phyloP scores from a whole-genome alignment of 2,113 vertebrate genomes.

The Apodemus sylvaticus region DNA sequence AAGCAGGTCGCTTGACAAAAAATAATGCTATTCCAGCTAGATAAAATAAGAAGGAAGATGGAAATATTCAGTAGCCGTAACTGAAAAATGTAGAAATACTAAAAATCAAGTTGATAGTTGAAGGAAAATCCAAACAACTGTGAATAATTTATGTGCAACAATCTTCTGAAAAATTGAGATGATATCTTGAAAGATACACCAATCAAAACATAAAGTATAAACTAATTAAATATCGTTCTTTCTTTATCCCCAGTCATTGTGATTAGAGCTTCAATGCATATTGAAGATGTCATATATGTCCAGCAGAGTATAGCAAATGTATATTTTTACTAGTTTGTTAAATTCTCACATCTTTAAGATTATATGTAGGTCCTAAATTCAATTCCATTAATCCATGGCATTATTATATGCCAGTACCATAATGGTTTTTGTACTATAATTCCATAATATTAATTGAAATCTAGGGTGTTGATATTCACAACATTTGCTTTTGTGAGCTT shows the following conservation, averaged over 20 bases:
- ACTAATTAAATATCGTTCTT: neutral
- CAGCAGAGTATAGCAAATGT: neutral
- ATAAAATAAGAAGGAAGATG: neutral
- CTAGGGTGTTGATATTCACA: neutral
- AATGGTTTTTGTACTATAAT: neutral
- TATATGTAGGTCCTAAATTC: neutral
- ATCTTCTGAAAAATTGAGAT: neutral
- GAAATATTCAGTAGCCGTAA: neutral
- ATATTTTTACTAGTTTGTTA: neutral
- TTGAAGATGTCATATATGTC: neutral
- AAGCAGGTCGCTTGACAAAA: neutral
- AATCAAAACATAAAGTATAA: neutral
- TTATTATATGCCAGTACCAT: neutral
- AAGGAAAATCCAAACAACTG: neutral
- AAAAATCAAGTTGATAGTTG: neutral
- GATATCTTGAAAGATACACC: neutral
- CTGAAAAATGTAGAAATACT: neutral
- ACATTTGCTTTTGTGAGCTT: neutral
- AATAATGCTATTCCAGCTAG: neutral
- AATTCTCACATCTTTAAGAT: neutral
- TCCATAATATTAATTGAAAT: neutral
- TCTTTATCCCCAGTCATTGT: neutral
- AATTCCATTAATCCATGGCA: neutral
- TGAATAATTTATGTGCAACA: neutral
- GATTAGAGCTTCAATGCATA: neutral